A percentile compares a stretch with the other conserved stretches of the same genome.
phyloP scores from a whole-genome alignment of 1,140 invertebrate genomes.

The Olivierus martensii region DNA sequence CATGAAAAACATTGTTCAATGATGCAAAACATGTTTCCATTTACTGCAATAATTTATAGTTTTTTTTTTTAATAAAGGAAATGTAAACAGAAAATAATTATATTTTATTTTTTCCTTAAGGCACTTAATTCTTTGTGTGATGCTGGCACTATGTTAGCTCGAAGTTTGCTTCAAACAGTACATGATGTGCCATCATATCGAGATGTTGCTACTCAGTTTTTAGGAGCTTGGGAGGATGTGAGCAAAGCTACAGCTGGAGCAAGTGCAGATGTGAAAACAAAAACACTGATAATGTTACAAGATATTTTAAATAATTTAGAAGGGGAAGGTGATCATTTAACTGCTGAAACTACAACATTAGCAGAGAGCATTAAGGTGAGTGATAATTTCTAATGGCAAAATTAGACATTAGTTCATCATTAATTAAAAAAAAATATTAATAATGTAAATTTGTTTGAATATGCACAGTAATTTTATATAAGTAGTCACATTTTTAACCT shows the following conservation, averaged over 20 bases:
- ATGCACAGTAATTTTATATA: too few relatives aligned
- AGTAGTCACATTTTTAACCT: too few relatives aligned
- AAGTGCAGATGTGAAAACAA: constrained; percentile 19
- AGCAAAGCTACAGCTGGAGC: constrained; percentile 18
- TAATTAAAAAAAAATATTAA: neutral
- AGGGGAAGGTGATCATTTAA: neutral
- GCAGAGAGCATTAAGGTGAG: neutral
- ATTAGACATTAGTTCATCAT: neutral
- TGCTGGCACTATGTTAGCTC: constrained; percentile 11
- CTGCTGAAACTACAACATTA: neutral
- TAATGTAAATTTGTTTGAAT: too few relatives aligned
- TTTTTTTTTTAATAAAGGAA: too few relatives aligned
- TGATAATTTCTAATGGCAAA: neutral
- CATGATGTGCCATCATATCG: constrained; percentile 9
- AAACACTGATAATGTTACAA: constrained; percentile 18
- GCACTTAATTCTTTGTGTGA: constrained; percentile 15
- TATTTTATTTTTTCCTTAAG: too few relatives aligned
- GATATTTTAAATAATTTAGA: constrained; percentile 18
- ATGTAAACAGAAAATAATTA: too few relatives aligned
- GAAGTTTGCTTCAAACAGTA: constrained; percentile 8
- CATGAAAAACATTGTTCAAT: too few relatives aligned
- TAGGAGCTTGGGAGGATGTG: constrained; percentile 16
- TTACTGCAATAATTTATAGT: too few relatives aligned
- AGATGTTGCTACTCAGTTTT: constrained; percentile 10
- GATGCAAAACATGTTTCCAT: too few relatives aligned